Evolutionary conservation across 2,797 vertebrate genomes (phyloP), one percentile per base, ranked within the genome.

Genomic region (Melanotaenia nigrans): DNA sequence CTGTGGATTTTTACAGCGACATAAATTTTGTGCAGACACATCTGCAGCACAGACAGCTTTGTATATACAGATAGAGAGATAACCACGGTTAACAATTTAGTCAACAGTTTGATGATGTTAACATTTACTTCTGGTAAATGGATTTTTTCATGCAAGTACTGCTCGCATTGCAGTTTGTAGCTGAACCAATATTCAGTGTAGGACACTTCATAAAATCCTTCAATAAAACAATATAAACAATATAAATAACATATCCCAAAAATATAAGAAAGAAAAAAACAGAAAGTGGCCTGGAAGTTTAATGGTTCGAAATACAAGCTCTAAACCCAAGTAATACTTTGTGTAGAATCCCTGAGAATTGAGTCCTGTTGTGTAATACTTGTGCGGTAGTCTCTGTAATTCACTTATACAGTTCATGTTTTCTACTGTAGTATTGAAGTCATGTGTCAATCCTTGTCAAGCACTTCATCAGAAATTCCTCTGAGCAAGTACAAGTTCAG

Each of bases 401-500:
- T 28, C 24, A 25, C 22, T 20, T 2, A 68, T 18, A 24, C 32
- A 45, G 11, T 36, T 57, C 35, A 28, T 13, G 22, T 73, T 72
- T 45, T 24, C 18, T 30, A 6, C 18, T 32, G 24, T 35, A 16
- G 25, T 25, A 8, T 2, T 35, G 25, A 18, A 7, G 7, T 32
- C 22, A 49, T 59, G 24, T 6, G 4, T 78, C 40, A 58, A 6
- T 53, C 5, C 5, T 61, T 75, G 73, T 24, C n/a, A 51, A 38
- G 9, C 16, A 25, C 7, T 35, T 53, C 6, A 36, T 16, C 9
- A 67, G 25, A 66, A 73, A 57, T 71, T 72, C 18, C 25, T 30
- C 16, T 25, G 9, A 71, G 22, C 24, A 28, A 22, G 12, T 45
- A 73, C 25, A 66, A 24, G 45, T 68, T 75, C 12, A 32, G 55